Percentiles rank a stretch among this genome's conserved stretches.
phyloP scores from a whole-genome alignment of 1,140 invertebrate genomes.

The Conus betulinus region DNA sequence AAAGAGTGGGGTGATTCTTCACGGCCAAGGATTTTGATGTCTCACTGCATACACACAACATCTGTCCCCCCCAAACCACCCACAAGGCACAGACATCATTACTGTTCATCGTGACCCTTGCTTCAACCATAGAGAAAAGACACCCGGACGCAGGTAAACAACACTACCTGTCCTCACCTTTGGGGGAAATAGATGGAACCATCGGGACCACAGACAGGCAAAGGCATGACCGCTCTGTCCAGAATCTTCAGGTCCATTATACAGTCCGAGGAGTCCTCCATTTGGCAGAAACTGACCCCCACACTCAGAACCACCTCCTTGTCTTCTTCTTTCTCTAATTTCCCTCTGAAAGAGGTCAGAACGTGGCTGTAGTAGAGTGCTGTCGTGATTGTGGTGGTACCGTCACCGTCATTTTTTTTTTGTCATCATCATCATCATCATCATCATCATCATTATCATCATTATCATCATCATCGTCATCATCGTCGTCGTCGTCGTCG shows the following conservation, averaged over 20 bases:
- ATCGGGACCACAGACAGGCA: slow-evolving; percentile 25
- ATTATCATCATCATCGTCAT: too few relatives aligned
- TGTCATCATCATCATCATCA: not conserved
- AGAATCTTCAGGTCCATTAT: slow-evolving; percentile 37
- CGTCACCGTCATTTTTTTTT: not conserved
- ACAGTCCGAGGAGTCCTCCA: slow-evolving; percentile 39
- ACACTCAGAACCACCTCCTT: slow-evolving; percentile 42
- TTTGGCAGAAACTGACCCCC: slow-evolving; percentile 44
- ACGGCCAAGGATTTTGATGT: too few relatives aligned
- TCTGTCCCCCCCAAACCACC: too few relatives aligned
- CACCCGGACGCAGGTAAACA: too few relatives aligned
- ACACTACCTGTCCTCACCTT: slow-evolving; percentile 27
- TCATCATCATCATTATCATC: slow-evolving; percentile 17
- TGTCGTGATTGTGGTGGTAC: too few relatives aligned
- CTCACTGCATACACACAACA: too few relatives aligned
- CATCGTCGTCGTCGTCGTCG: too few relatives aligned
- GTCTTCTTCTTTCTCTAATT: slow-evolving; percentile 38
- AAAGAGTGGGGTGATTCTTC: too few relatives aligned
- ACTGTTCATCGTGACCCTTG: too few relatives aligned
- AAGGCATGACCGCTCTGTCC: slow-evolving; percentile 40
- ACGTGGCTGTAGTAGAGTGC: too few relatives aligned
- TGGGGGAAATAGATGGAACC: slow-evolving; percentile 44
- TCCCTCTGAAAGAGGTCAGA: slow-evolving; percentile 32
- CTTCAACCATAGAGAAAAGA: too few relatives aligned
- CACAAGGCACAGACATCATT: too few relatives aligned